A percentile compares a stretch with the other conserved stretches of the same genome.
These are phyloP conservation scores for Mimachlamys varia DNA, from an alignment of 2,888 invertebrate genomes.

Conservation along the genomic window DNA sequence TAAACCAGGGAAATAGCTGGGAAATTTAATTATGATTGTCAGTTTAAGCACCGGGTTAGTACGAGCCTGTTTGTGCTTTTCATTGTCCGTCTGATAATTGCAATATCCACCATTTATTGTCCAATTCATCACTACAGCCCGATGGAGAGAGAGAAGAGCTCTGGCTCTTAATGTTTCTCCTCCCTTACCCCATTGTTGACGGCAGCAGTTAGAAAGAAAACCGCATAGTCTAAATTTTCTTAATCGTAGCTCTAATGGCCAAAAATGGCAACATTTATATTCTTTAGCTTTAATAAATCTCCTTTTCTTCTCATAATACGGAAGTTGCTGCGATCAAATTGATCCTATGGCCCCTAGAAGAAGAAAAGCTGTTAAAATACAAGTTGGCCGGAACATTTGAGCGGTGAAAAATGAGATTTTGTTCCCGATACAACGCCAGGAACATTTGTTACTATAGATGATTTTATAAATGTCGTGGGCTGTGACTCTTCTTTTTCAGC, in stretches of 20 bases:
- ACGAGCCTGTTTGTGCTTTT: conserved; percentile 52
- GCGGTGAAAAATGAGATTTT: conserved; percentile 10
- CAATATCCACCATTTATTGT: conserved; percentile 51
- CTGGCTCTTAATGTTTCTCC: not conserved
- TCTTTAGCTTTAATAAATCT: conserved; percentile 33
- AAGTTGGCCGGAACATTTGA: not conserved
- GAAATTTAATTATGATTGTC: conserved; percentile 57
- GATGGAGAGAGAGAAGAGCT: conserved; percentile 34
- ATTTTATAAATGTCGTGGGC: not conserved
- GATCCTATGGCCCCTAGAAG: conserved; percentile 4
- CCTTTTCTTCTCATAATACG: conserved; percentile 36
- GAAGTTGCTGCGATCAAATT: conserved; percentile 17
- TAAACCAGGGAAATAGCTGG: conserved; percentile 51
- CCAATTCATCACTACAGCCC: conserved; percentile 48
- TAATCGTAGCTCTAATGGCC: conserved; percentile 27
- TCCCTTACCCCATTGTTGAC: not conserved
- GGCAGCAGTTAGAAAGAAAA: conserved; percentile 12
- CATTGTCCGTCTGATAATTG: conserved; percentile 46
- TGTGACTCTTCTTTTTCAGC: not conserved
- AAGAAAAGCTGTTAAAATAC: conserved; percentile 22
- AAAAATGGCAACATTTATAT: conserved; percentile 32
- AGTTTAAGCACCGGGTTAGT: conserved; percentile 52
- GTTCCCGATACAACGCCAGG: not conserved
- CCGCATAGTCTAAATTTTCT: conserved; percentile 26
- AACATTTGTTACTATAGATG: not conserved